These are phyloP conservation scores for Eustalomyia histrio DNA, from an alignment of 2,888 invertebrate genomes.

Conservation along the genomic window DNA sequence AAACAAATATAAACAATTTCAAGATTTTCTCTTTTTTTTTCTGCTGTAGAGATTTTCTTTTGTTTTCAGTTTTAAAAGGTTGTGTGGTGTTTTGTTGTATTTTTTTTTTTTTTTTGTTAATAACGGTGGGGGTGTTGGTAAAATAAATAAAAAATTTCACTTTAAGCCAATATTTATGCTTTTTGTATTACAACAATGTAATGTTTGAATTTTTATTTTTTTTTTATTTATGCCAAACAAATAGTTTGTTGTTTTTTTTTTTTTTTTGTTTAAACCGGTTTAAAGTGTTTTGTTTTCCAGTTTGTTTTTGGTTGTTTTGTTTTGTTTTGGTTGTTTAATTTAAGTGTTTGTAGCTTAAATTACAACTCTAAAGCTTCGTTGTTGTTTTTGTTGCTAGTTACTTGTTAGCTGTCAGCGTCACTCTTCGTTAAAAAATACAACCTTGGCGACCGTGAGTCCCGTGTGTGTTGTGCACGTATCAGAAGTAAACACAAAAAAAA, in stretches of 20 bases:
- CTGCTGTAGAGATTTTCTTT: constrained; percentile 32
- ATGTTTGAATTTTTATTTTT: not conserved
- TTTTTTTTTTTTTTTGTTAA: not conserved
- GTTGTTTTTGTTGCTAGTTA: constrained; percentile 25
- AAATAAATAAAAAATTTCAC: constrained; percentile 18
- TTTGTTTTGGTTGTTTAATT: constrained; percentile 3
- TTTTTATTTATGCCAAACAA: constrained; percentile 1
- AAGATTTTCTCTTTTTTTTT: constrained; percentile 47
- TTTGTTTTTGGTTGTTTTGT: constrained; percentile 4
- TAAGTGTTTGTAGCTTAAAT: not conserved
- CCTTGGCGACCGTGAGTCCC: constrained; percentile 49
- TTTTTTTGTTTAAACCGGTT: not conserved
- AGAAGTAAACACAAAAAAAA: constrained; percentile 25
- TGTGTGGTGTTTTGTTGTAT: too few relatives aligned
- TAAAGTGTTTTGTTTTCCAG: not conserved
- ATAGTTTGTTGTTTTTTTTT: not conserved
- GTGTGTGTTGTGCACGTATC: constrained; percentile 18
- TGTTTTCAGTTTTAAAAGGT: constrained; percentile 17
- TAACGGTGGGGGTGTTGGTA: constrained; percentile 28
- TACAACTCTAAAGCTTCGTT: not conserved
- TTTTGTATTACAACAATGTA: constrained; percentile 1
- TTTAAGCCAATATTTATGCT: constrained; percentile 6
- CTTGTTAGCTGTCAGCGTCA: constrained; percentile 57
- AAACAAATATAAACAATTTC: constrained; percentile 3
- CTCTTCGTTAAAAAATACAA: constrained; percentile 44